Conservation (phyloP, 2,888 invertebrate genomes). For the Ectropis crepuscularia region DNA sequence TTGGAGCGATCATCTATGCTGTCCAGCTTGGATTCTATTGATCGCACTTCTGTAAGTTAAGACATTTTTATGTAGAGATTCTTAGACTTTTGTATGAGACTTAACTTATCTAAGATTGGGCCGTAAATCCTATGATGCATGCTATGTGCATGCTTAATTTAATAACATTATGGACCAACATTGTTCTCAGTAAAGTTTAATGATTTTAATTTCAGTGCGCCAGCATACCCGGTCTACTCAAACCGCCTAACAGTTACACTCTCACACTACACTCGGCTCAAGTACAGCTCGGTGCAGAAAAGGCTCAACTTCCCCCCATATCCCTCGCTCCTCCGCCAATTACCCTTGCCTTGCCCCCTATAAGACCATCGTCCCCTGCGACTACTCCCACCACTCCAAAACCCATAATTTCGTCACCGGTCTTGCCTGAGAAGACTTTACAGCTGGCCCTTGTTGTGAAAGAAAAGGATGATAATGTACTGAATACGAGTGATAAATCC, state of each 20-base stretch:
- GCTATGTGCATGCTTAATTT: no score
- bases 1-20: constrained; percentile 78
- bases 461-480: constrained; percentile 75
- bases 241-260: constrained; percentile 87
- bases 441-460: constrained; percentile 73
- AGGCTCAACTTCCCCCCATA: constrained; percentile 75
- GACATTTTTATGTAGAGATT: no score
- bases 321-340: constrained; percentile 45
- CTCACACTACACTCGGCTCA: constrained; percentile 76
- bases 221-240: constrained; percentile 88
- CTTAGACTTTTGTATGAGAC: no score
- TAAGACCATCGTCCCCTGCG: constrained; percentile 63
- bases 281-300: constrained; percentile 70
- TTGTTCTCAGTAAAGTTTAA: constrained; percentile 31
- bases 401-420: constrained; percentile 67
- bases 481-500: constrained; percentile 77
- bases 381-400: constrained; percentile 69
- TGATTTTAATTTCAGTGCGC: constrained; percentile 68
- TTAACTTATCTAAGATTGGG: no score
- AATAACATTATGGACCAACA: background rate
- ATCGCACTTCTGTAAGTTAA: constrained; percentile 86
- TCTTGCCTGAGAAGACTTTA: constrained; percentile 73
- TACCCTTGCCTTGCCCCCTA: constrained; percentile 67
- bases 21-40: constrained; percentile 87
- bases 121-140: no score